Percentiles rank a stretch among this genome's conserved stretches.
phyloP scores from a whole-genome alignment of 2,797 vertebrate species.

The Leptoclinus maculatus region DNA sequence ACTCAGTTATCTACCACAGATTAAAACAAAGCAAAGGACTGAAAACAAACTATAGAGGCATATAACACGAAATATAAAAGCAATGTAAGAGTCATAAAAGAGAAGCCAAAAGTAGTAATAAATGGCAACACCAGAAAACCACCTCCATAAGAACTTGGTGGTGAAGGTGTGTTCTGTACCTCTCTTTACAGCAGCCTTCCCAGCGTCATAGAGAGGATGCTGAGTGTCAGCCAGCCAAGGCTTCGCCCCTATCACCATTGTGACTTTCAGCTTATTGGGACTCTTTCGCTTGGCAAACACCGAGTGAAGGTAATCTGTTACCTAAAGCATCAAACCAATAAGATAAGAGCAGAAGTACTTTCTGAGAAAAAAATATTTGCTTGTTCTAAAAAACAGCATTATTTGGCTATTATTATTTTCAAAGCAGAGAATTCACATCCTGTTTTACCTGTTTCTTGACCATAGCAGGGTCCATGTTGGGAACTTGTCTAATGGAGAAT shows the following conservation, averaged over 20 bases:
- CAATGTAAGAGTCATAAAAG: neutral
- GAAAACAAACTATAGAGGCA: neutral
- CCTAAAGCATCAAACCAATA: conserved; percentile 73
- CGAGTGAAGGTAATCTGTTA: conserved; percentile 87
- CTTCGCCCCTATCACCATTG: conserved; percentile 86
- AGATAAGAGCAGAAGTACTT: neutral
- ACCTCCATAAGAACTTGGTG: neutral
- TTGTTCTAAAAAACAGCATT: neutral
- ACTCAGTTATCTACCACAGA: neutral
- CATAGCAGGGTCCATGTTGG: conserved; percentile 86
- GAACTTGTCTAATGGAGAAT: conserved; percentile 94
- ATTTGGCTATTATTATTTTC: neutral
- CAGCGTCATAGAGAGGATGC: conserved; percentile 86
- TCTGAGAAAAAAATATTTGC: neutral
- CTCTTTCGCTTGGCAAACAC: conserved; percentile 90
- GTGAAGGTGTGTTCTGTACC: conserved; percentile 78
- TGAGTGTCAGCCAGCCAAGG: conserved; percentile 88
- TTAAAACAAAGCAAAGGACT: neutral
- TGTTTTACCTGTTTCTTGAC: conserved; percentile 90
- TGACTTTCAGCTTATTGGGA: conserved; percentile 90
- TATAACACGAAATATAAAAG: neutral
- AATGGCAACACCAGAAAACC: neutral
- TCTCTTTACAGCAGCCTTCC: conserved; percentile 87
- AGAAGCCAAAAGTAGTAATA: neutral
- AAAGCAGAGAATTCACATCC: neutral